Conservation (phyloP, 2,797 vertebrate genomes). For the Tiaroga cobitis region DNA sequence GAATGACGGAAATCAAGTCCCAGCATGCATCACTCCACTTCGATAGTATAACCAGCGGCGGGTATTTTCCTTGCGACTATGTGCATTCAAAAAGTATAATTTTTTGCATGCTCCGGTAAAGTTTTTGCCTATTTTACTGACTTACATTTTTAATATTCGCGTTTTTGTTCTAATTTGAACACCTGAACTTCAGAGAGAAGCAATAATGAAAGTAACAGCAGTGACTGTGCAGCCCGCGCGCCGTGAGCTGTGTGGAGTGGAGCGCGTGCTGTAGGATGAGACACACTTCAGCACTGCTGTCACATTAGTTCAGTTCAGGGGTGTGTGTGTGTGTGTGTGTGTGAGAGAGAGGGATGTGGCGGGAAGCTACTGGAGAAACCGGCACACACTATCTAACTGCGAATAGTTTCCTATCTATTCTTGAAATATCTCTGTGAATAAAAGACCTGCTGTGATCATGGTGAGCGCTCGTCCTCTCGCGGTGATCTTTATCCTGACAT, state of each 20-base stretch:
- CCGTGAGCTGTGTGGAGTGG: neutral
- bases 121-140: neutral
- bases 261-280: neutral
- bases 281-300: neutral
- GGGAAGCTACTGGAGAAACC: neutral
- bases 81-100: neutral
- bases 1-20: conserved; percentile 69
- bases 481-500: conserved; percentile 39
- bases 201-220: conserved; percentile 18
- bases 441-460: conserved; percentile 40
- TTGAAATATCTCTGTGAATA: neutral
- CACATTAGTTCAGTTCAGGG: neutral
- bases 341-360: neutral
- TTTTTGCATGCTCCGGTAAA: too few species aligned
- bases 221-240: neutral
- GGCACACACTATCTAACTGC: neutral
- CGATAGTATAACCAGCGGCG: conserved; percentile 72
- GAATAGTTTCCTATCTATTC: neutral
- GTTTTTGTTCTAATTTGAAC: neutral
- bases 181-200: neutral
- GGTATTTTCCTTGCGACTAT: conserved; percentile 71
- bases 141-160: neutral
- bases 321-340: too few species aligned
- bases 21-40: conserved; percentile 72
- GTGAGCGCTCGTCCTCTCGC: neutral